Base-by-base conservation (phyloP, 2,888 invertebrate species). In the Clunio marinus region DNA sequence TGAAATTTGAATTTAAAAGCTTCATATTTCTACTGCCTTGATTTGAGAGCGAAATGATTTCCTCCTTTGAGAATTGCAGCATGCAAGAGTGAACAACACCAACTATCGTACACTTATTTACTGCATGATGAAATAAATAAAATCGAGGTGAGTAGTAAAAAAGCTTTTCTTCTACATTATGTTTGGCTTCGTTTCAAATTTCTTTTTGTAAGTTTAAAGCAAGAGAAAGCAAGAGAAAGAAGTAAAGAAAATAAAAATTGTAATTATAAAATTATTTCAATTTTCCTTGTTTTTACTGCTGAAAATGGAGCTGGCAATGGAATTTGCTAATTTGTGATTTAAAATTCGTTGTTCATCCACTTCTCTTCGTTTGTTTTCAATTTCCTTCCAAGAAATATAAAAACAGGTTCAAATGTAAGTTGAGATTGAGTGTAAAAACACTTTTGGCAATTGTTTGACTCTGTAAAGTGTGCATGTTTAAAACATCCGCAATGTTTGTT, bases 261-360 rank as follows among this genome's bases (percentile, higher is more conserved):
- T 37, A 60, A 60, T 60, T 60, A 60, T 60, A 60, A 60, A 60
- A 60, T 60, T 60, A 60, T 60, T 60, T 60, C 60, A 60, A 60
- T 60, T 60, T 60, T 60, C 60, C 37, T 60, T n/a, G 4, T 8
- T 22, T 25, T 55, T 1, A 13, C 32, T 24, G 24, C 37, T 20
- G 37, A 24, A 25, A 32, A 59, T 13, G n/a, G n/a, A 27, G 41
- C n/a, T 41, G 51, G 51, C 51, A 17, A 4, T 5, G 20, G 20
- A 51, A 5, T 15, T 28, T 27, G 60, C 60, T 60, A 60, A 60
- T 60, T 60, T 60, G 60, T 37, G 41, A 60, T 60, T 60, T 60
- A 20, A 60, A 60, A 37, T n/a, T 58, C 17, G 15, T 58, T 24
- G 25, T 15, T n/a, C 27, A 2, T 27, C 25, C 0, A 7, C n/a